phyloP scores from a whole-genome alignment of 2,797 vertebrate genomes.

The Poeciliopsis infans region DNA sequence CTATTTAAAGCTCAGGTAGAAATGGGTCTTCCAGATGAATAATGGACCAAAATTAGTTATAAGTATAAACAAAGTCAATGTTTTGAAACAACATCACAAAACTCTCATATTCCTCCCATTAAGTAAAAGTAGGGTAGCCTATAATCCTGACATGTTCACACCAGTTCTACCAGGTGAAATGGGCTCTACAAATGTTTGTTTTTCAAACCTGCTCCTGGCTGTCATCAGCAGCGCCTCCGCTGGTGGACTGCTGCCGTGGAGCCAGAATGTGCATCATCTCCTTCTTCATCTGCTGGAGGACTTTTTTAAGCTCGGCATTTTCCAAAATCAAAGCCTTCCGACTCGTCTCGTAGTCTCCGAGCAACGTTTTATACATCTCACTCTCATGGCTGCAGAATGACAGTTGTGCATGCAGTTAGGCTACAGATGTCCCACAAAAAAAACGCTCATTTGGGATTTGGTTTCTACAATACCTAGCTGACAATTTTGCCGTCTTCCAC shows the following conservation, averaged over 20 bases:
- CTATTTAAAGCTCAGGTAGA: not conserved
- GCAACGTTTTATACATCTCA: conserved; percentile 93
- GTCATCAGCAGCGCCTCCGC: conserved; percentile 83
- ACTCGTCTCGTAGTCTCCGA: conserved; percentile 89
- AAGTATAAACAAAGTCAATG: not conserved
- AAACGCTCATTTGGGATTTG: not conserved
- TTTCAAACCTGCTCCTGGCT: conserved; percentile 81
- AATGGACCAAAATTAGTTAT: not conserved
- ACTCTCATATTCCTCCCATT: not conserved
- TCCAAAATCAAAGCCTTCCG: conserved; percentile 91
- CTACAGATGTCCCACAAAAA: not conserved
- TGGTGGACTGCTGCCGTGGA: conserved; percentile 81
- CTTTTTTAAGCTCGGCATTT: conserved; percentile 95
- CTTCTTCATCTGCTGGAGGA: conserved; percentile 97
- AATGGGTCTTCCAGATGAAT: not conserved
- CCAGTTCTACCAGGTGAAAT: not conserved
- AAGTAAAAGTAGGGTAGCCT: not conserved
- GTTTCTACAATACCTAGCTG: conserved; percentile 82
- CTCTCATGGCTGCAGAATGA: conserved; percentile 86
- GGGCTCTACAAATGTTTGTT: not conserved
- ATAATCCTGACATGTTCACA: not conserved
- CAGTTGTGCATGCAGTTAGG: not conserved
- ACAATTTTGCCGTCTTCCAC: conserved; percentile 91
- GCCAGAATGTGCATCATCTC: conserved; percentile 95
- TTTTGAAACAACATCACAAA: not conserved